Evolutionary conservation across 2,888 invertebrate genomes (phyloP).

Genomic region (Himalopsyche anomala): DNA sequence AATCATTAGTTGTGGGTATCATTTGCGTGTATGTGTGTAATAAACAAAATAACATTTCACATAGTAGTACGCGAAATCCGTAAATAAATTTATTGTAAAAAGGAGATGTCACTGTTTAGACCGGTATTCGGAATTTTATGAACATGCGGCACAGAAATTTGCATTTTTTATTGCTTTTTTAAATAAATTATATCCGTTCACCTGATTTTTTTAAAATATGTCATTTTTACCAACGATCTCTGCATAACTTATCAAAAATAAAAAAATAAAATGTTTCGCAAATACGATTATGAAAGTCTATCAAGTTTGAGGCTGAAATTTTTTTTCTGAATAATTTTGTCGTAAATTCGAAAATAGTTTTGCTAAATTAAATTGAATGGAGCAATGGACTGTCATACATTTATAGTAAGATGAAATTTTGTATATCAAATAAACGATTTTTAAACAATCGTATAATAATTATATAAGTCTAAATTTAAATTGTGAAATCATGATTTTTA

Average conservation of each 20-base stretch:
- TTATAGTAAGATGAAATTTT: no score
- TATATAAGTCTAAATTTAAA: no score
- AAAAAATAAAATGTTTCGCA: background rate
- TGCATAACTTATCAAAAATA: background rate
- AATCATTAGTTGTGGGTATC: conserved; percentile 10
- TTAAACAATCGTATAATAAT: no score
- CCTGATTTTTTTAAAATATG: conserved; percentile 37
- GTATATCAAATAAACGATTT: no score
- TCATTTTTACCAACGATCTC: conserved; percentile 19
- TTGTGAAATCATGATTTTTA: no score
- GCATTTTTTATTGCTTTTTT: conserved; percentile 48
- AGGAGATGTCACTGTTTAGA: conserved; percentile 31
- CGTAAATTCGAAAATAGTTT: conserved; percentile 4
- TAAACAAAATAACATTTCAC: conserved; percentile 29
- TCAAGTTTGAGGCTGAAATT: conserved; percentile 4
- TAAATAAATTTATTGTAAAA: conserved; percentile 30
- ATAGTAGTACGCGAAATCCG: conserved; percentile 30
- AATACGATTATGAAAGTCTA: conserved; percentile 15
- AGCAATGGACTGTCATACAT: background rate
- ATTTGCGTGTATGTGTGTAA: conserved; percentile 30
- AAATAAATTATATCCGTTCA: conserved; percentile 39
- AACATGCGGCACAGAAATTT: conserved; percentile 31
- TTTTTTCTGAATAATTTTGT: conserved; percentile 11
- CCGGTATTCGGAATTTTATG: conserved; percentile 22
- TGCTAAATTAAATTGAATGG: background rate